phyloP scores from a whole-genome alignment of 2,888 invertebrate genomes.

The Limenitis camilla region DNA sequence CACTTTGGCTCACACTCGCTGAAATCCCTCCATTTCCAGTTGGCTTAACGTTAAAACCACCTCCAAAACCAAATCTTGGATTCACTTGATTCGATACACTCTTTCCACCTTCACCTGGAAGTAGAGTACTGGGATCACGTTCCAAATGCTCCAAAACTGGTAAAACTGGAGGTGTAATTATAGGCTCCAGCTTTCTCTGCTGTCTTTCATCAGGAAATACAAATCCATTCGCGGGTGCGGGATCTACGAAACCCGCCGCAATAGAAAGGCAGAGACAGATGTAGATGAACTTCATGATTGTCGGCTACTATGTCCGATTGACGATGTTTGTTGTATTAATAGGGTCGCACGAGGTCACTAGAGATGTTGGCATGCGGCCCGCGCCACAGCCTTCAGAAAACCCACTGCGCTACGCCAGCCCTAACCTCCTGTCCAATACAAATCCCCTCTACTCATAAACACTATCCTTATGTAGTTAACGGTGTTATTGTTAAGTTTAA shows the following conservation, averaged over 20 bases:
- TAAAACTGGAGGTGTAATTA: slow-evolving; percentile 68
- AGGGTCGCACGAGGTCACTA: slow-evolving; percentile 64
- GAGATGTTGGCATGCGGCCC: slow-evolving; percentile 71
- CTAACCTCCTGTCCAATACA: slow-evolving; percentile 55
- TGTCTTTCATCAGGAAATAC: slow-evolving; percentile 58
- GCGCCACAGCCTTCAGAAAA: slow-evolving; percentile 73
- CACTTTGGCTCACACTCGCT: slow-evolving; percentile 63
- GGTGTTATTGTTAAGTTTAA: slow-evolving; percentile 49
- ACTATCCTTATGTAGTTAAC: slow-evolving; percentile 52
- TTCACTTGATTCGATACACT: slow-evolving; percentile 34
- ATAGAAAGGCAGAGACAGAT: slow-evolving; percentile 43
- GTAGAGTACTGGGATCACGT: slow-evolving; percentile 64
- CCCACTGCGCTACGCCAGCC: slow-evolving; percentile 62
- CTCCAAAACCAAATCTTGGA: slow-evolving; percentile 55
- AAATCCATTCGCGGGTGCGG: slow-evolving; percentile 55
- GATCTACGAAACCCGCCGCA: slow-evolving; percentile 30
- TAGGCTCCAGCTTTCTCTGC: slow-evolving; percentile 55
- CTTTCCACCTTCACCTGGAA: slow-evolving; percentile 44
- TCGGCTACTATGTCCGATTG: slow-evolving; percentile 52
- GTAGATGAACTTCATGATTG: slow-evolving; percentile 60
- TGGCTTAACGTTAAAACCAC: slow-evolving; percentile 60
- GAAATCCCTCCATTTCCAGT: slow-evolving; percentile 58
- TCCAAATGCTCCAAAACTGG: slow-evolving; percentile 67
- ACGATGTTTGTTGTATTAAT: slow-evolving; percentile 66
- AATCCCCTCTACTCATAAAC: slow-evolving; percentile 47